phyloP scores from a whole-genome alignment of 2,888 invertebrate genomes.

The Amblyjoppa fuscipennis region DNA sequence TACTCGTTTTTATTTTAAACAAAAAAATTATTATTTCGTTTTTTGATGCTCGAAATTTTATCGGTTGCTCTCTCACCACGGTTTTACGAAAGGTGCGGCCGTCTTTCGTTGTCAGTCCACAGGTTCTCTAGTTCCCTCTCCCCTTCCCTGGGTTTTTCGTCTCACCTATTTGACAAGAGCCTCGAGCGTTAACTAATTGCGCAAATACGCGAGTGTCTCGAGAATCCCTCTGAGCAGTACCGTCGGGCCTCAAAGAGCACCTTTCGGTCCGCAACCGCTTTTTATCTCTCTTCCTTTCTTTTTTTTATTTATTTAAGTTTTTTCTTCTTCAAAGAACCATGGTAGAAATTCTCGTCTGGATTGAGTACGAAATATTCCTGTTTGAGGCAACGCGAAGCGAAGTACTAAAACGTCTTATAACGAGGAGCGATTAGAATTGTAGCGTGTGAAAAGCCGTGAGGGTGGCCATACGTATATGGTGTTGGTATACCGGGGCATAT shows the following conservation, averaged over 20 bases:
- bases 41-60: neutral
- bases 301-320: slow-evolving; percentile 4
- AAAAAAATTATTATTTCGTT: slow-evolving; percentile 13
- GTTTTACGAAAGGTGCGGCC: slow-evolving; percentile 58
- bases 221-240: slow-evolving; percentile 51
- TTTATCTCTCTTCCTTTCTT: slow-evolving; percentile 17
- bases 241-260: slow-evolving; percentile 32
- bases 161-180: slow-evolving; percentile 58
- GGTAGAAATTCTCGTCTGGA: neutral
- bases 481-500: slow-evolving; percentile 21
- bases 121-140: neutral
- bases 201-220: slow-evolving; percentile 49
- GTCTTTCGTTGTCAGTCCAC: slow-evolving; percentile 33
- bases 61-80: neutral
- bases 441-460: slow-evolving; percentile 51
- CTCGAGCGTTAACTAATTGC: slow-evolving; percentile 60
- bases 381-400: slow-evolving; percentile 8
- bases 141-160: slow-evolving; percentile 14
- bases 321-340: slow-evolving; percentile 14
- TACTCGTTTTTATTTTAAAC: neutral
- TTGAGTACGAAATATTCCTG: slow-evolving; percentile 10
- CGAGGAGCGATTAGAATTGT: slow-evolving; percentile 51
- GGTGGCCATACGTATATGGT: slow-evolving; percentile 33
- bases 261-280: slow-evolving; percentile 8
- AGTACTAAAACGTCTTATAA: slow-evolving; percentile 27